Base-by-base conservation (phyloP, 2,797 vertebrate species). In the Poecilia picta region DNA sequence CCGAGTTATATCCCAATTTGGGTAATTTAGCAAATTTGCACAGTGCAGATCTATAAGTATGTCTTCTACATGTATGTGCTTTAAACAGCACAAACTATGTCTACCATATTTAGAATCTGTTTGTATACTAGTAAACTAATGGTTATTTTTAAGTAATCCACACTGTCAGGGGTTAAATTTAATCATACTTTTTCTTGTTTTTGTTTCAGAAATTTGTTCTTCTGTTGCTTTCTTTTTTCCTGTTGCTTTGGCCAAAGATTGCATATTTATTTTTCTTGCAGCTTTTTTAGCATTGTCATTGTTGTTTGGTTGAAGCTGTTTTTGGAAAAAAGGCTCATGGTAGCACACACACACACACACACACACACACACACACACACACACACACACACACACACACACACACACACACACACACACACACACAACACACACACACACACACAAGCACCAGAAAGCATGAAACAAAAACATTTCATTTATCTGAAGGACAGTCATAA, bases 401-500 rank as follows among this genome's bases (percentile, higher is more conserved):
- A 6, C 46, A 39, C 8, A 47, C 25, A 6, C 46, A 39, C 8
- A 47, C 25, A 6, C 46, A 39, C 8, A 47, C 25, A 6, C 46
- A 39, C 8, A 47, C 25, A 6, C 46, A 39, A 77, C 7, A 10
- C 23, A 8, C 51, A 3, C 7, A 10, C 23, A 8, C 51, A 3
- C 8, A 47, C 25, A 6, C 46, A 39, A 77, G 74, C 70, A n/a
- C 75, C 6, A 47, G 8, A 59, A 3, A 66, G 43, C 25, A 10
- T 18, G 13, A 51, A 66, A 82, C 39, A 76, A 31, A 68, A 46
- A 31, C 28, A 57, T 76, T 73, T 47, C 10, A 39, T 36, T 77
- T 53, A 57, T 87, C 71, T 74, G 71, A 46, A 79, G 1, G 53
- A 74, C 46, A 57, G 81, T 79, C 70, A 45, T 72, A 13, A 76